Conservation (phyloP, 2,888 invertebrate species). For the Pinctada fucata region DNA sequence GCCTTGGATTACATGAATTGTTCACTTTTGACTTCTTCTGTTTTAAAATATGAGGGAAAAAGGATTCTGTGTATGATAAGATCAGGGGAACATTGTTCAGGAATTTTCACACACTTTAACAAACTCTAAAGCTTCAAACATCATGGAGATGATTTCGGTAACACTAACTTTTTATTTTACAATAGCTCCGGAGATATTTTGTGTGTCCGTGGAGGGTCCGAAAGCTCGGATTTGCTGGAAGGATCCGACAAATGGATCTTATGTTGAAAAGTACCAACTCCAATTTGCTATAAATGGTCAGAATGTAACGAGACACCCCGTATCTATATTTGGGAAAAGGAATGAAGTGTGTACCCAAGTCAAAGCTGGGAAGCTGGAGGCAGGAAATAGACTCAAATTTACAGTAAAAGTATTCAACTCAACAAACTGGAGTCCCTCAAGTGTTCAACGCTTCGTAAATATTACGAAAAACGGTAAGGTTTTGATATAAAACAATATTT, state of each 20-base stretch:
- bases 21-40: background rate
- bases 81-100: too few relatives aligned
- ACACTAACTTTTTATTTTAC: slow-evolving; percentile 59
- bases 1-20: background rate
- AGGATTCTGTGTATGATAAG: too few relatives aligned
- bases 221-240: slow-evolving; percentile 59
- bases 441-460: slow-evolving; percentile 54
- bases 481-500: background rate
- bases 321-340: slow-evolving; percentile 49
- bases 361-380: slow-evolving; percentile 42
- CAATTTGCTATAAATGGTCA: slow-evolving; percentile 53
- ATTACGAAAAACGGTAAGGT: slow-evolving; percentile 51
- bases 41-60: background rate
- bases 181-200: slow-evolving; percentile 59
- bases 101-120: too few relatives aligned
- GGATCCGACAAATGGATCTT: slow-evolving; percentile 58
- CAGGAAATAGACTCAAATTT: slow-evolving; percentile 50
- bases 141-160: slow-evolving; percentile 41
- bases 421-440: slow-evolving; percentile 53
- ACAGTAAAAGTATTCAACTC: slow-evolving; percentile 53
- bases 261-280: slow-evolving; percentile 57
- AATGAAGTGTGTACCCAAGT: slow-evolving; percentile 58
- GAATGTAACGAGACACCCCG: slow-evolving; percentile 51
- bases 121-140: background rate
- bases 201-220: slow-evolving; percentile 51